A percentile compares a stretch with the other conserved stretches of the same genome.
Conservation (phyloP, 2,113 vertebrate genomes). For the Elgaria multicarinata region DNA sequence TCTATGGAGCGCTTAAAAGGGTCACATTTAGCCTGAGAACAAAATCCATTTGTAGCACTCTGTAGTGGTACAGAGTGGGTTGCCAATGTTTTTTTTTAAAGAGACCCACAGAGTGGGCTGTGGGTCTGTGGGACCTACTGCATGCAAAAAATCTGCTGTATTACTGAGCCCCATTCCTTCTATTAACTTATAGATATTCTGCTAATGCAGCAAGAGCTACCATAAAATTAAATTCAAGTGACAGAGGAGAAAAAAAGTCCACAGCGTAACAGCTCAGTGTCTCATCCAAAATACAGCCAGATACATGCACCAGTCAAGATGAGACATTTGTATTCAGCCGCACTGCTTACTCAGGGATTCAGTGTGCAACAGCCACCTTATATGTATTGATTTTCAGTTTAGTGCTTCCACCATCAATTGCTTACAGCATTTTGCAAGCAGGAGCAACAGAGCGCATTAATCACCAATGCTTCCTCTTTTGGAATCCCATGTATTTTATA, state of each 20-base stretch:
- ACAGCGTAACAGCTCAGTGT: accelerated
- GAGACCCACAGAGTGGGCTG: no score
- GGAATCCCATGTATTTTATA: background rate
- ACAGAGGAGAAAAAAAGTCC: background rate
- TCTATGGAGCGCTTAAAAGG: no score
- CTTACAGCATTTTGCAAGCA: background rate
- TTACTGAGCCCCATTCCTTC: background rate
- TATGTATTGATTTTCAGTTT: background rate
- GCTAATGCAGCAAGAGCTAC: background rate
- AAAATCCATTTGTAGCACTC: no score
- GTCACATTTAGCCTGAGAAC: no score
- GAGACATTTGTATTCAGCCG: background rate
- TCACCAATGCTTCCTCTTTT: background rate
- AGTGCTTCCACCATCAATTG: background rate
- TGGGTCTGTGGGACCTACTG: no score
- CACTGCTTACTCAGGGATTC: background rate
- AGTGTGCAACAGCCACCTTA: background rate
- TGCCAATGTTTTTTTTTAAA: no score
- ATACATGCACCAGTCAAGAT: background rate
- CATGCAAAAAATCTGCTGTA: background rate
- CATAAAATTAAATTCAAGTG: background rate
- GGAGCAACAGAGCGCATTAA: background rate
- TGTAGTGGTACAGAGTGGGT: no score
- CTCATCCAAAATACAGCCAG: background rate
- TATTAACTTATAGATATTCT: background rate